A percentile compares a stretch with the other conserved stretches of the same genome.
Conservation (phyloP, 53 echinoderm and acorn worm species). For the Stichopus horrens region DNA sequence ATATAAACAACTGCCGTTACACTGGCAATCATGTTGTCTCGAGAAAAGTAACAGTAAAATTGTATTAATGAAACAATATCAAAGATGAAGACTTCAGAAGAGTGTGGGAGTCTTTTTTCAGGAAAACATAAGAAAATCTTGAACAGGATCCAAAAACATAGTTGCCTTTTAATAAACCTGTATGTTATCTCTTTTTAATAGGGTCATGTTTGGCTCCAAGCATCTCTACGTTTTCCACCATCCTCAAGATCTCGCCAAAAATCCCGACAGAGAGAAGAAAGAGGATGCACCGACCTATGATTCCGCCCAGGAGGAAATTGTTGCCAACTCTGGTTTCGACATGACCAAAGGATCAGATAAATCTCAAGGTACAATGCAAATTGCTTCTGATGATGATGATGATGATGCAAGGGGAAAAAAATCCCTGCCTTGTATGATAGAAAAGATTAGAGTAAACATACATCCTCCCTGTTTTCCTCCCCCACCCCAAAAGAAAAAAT, state of each 20-base stretch:
- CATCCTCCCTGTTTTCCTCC: too few species aligned
- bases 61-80: too few species aligned
- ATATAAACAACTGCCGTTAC: too few species aligned
- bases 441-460: too few species aligned
- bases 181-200: constrained; percentile 4
- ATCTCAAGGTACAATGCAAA: constrained; percentile 72
- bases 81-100: too few species aligned
- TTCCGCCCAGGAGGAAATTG: constrained; percentile 95
- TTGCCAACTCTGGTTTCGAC: constrained; percentile 90
- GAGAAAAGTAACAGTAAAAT: too few species aligned
- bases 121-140: neutral
- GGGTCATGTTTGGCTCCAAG: constrained; percentile 97
- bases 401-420: too few species aligned
- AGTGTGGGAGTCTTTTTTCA: neutral
- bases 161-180: neutral
- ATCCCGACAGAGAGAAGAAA: constrained; percentile 62
- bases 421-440: too few species aligned
- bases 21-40: too few species aligned
- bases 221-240: constrained; percentile 99
- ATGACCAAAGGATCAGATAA: constrained; percentile 88
- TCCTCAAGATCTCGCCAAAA: constrained; percentile 97
- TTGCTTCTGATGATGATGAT: too few species aligned
- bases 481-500: too few species aligned
- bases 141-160: neutral
- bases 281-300: constrained; percentile 79